A percentile compares a stretch with the other conserved stretches of the same genome.
These are phyloP conservation scores for Druon quercuslanigerum DNA, from an alignment of 1,140 invertebrate species.

Conservation along the genomic window DNA sequence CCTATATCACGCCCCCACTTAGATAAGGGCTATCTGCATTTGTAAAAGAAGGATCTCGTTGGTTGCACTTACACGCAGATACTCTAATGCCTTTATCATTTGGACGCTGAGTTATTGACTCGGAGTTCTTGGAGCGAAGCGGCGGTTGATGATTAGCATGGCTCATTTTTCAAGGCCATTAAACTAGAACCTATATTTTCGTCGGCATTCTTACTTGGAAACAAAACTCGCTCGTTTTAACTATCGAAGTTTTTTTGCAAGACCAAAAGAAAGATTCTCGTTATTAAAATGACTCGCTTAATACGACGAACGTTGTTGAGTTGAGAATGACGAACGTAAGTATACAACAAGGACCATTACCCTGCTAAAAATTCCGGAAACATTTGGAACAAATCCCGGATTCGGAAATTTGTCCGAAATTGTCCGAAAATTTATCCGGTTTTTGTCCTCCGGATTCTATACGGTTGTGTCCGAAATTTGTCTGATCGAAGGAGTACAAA, in stretches of 20 bases:
- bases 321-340: no score
- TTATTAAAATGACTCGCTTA: neutral
- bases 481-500: no score
- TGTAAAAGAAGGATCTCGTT: neutral
- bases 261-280: neutral
- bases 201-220: neutral
- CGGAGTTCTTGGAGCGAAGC: neutral
- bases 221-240: neutral
- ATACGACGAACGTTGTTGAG: no score
- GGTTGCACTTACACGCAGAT: neutral
- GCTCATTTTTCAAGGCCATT: neutral
- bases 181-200: neutral
- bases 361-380: no score
- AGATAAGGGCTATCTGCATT: slow-evolving; percentile 17
- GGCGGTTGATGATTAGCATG: neutral
- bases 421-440: no score
- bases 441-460: no score
- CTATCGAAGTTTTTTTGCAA: neutral
- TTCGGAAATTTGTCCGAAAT: no score
- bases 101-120: slow-evolving; percentile 17
- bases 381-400: no score
- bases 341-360: no score
- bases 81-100: slow-evolving; percentile 7
- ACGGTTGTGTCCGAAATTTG: no score
- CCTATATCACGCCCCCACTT: neutral